Conservation (phyloP, 2,888 invertebrate genomes). For the Acrobasis suavella region DNA sequence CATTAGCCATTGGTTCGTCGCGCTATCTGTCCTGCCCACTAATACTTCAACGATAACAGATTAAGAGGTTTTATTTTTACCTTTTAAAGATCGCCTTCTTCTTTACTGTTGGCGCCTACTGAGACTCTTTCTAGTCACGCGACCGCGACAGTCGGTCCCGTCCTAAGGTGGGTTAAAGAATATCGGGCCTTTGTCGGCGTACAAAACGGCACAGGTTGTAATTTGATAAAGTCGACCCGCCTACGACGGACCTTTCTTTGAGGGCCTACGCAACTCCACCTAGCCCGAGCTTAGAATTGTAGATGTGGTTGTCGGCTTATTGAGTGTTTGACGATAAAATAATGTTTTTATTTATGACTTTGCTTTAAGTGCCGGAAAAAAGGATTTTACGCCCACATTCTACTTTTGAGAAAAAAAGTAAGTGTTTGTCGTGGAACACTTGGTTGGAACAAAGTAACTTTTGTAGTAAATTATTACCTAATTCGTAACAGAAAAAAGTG, state of each 20-base stretch:
- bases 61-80: too few species aligned
- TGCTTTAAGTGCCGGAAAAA: not conserved
- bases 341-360: not conserved
- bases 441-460: too few species aligned
- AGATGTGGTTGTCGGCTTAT: constrained; percentile 35
- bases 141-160: constrained; percentile 22
- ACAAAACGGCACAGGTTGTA: constrained; percentile 79
- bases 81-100: too few species aligned
- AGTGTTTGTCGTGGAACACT: too few species aligned
- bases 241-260: constrained; percentile 74
- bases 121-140: constrained; percentile 7
- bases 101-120: not conserved
- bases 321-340: constrained; percentile 2
- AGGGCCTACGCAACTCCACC: constrained; percentile 74
- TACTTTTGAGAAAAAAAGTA: too few species aligned
- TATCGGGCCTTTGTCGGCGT: constrained; percentile 73
- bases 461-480: too few species aligned
- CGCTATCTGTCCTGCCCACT: too few species aligned
- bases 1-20: too few species aligned
- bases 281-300: constrained; percentile 43
- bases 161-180: constrained; percentile 54
- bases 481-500: too few species aligned
- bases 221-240: constrained; percentile 80
- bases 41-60: too few species aligned
- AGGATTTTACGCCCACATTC: too few species aligned